Evolutionary conservation across 2,797 vertebrate species (phyloP), one percentile per base, ranked within the genome.

Genomic region (Nyctibius grandis): DNA sequence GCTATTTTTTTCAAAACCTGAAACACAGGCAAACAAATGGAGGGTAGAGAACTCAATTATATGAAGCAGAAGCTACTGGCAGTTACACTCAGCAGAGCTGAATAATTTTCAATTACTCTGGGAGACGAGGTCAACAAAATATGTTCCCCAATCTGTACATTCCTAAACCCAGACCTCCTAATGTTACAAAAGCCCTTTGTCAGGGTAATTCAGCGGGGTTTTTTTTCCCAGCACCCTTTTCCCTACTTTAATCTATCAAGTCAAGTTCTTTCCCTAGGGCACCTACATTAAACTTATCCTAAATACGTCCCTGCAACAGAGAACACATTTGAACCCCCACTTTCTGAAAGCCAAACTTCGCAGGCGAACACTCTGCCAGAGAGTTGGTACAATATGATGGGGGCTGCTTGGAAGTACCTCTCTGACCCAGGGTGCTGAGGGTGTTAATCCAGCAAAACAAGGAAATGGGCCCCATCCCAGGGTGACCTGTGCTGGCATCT

Each of bases 81-180:
- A 92, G 91, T 95, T 93, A 78, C 86, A 95, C 72, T 96, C 86
- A 88, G 60, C 88, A 95, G 74, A 95, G 91, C 72, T 96, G 93
- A 97, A 92, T 96, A 93, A 95, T 96, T 95, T 97, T 96, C 93
- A 96, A 93, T 97, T 96, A 95, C 73, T 96, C 53, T 93, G 50
- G 36, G 53, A 96, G 85, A 91, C 85, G 72, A 95, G 90, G 93
- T 96, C 94, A 93, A 70, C 65, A 89, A 88, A 97, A 87, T 78
- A 72, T 38, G 15, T 88, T 91, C 84, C 88, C 68, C 31, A 77
- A 7, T 91, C 74, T 92, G 68, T 75, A 70, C 38, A 17, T 92
- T 92, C 84, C 68, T 85, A 91, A 89, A 94, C 48, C 48, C 47
- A 74, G 78, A 92, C 40, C 42, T 95, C 40, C 73, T 85, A 74